A percentile compares a stretch with the other conserved stretches of the same genome.
These are phyloP conservation scores for Oxygymnocypris stewartii DNA, from an alignment of 2,113 vertebrate genomes.

Conservation along the genomic window DNA sequence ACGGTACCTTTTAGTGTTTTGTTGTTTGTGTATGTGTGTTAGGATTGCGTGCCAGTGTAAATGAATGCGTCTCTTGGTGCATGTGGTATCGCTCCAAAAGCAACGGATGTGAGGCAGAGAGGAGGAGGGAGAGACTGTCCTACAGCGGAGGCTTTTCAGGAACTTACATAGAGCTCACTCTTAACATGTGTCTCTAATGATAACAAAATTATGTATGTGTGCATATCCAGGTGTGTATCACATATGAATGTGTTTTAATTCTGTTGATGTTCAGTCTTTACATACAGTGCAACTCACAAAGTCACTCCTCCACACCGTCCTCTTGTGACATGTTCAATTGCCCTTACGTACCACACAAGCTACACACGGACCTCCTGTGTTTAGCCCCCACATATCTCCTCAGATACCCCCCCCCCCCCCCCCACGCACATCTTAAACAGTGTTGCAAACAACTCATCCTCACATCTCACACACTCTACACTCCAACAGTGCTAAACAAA, in stretches of 20 bases:
- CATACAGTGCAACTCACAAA: neutral
- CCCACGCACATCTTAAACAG: neutral
- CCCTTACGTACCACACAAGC: neutral
- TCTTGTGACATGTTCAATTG: neutral
- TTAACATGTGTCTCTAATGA: constrained; percentile 34
- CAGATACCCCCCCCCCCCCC: neutral
- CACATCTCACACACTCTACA: neutral
- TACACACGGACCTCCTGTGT: neutral
- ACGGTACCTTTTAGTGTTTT: neutral
- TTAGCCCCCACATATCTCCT: neutral
- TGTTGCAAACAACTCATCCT: neutral
- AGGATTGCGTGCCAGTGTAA: constrained; percentile 43
- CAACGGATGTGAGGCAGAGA: constrained; percentile 54
- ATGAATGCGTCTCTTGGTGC: constrained; percentile 50
- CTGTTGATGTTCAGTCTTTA: neutral
- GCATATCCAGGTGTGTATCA: constrained; percentile 6
- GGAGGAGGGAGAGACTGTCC: neutral
- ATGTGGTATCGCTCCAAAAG: constrained; percentile 59
- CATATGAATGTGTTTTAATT: neutral
- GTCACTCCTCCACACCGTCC: neutral
- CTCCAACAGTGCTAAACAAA: neutral
- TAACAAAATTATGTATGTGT: constrained; percentile 13
- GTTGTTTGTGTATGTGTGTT: constrained; percentile 16
- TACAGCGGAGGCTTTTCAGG: constrained; percentile 2
- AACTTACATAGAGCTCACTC: neutral